Conservation (phyloP, 1,140 invertebrate species). For the Melipona quadrifasciata region DNA sequence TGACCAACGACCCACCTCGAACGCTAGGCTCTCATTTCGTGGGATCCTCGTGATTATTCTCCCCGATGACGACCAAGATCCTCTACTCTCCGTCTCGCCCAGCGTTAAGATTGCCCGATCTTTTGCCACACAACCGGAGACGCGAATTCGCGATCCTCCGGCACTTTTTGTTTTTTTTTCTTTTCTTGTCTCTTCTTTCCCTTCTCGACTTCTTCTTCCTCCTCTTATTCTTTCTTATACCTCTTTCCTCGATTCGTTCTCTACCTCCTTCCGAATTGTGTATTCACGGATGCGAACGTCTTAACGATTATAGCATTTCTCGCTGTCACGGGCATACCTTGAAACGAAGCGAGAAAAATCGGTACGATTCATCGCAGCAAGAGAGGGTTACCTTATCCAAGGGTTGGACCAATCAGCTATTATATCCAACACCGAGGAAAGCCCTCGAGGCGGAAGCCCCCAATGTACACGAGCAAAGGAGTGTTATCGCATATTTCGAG, state of each 20-base stretch:
- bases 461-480: conserved; percentile 18
- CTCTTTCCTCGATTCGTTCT: neutral
- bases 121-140: neutral
- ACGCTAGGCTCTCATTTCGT: conserved; percentile 61
- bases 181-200: neutral
- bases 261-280: neutral
- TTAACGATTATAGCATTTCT: conserved; percentile 9
- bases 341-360: conserved; percentile 34
- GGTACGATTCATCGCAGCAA: conserved; percentile 38
- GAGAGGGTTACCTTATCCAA: conserved; percentile 48
- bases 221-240: neutral
- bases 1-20: conserved; percentile 59
- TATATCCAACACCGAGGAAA: conserved; percentile 70
- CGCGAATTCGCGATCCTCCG: conserved; percentile 40
- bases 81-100: conserved; percentile 41
- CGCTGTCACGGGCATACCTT: conserved; percentile 33
- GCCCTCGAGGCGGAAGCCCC: conserved; percentile 30
- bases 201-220: neutral
- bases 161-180: neutral
- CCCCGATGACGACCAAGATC: conserved; percentile 41
- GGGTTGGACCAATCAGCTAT: conserved; percentile 68
- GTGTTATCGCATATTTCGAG: conserved; percentile 53
- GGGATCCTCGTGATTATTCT: conserved; percentile 50
- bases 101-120: conserved; percentile 30
- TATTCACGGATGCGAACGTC: neutral